Evolutionary conservation across 2,113 vertebrate genomes (phyloP).

Genomic region (Gobius niger): DNA sequence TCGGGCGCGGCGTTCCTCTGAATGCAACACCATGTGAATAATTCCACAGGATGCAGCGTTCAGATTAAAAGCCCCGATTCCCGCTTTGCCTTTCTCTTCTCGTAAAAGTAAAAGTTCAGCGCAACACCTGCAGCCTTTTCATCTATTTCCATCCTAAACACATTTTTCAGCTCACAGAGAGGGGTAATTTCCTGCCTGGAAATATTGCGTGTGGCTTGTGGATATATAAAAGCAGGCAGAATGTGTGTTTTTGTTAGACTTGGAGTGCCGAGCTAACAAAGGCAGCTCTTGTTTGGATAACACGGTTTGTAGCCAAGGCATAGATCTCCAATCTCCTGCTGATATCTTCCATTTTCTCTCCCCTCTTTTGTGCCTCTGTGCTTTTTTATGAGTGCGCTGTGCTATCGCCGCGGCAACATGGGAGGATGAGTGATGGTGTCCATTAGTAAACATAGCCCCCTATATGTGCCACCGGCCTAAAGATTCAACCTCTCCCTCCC

Average conservation of each 20-base stretch:
- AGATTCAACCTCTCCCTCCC: slow-evolving; percentile 42
- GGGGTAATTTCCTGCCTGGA: slow-evolving; percentile 34
- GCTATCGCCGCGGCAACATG: slow-evolving; percentile 65
- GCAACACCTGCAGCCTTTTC: slow-evolving; percentile 21
- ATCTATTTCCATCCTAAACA: slow-evolving; percentile 40
- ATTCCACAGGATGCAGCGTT: slow-evolving; percentile 5
- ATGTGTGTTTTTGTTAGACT: slow-evolving; percentile 44
- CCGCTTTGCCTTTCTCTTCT: slow-evolving; percentile 2
- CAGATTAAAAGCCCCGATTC: slow-evolving; percentile 25
- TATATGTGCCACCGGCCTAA: slow-evolving; percentile 68
- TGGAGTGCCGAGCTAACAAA: slow-evolving; percentile 44
- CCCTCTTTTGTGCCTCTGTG: slow-evolving; percentile 57
- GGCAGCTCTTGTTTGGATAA: slow-evolving; percentile 46
- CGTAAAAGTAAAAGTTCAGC: slow-evolving; percentile 32
- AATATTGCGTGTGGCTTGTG: slow-evolving; percentile 31
- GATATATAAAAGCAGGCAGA: slow-evolving; percentile 32
- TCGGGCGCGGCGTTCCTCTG: background rate
- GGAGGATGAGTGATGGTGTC: slow-evolving; percentile 73
- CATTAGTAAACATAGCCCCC: slow-evolving; percentile 73
- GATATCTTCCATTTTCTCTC: slow-evolving; percentile 63
- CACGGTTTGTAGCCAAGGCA: slow-evolving; percentile 44
- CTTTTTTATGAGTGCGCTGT: slow-evolving; percentile 60
- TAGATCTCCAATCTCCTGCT: slow-evolving; percentile 63
- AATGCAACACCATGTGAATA: slow-evolving; percentile 7
- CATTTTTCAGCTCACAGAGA: slow-evolving; percentile 16